phyloP scores from a whole-genome alignment of 2,113 vertebrate species.

The Ciconia stormi region DNA sequence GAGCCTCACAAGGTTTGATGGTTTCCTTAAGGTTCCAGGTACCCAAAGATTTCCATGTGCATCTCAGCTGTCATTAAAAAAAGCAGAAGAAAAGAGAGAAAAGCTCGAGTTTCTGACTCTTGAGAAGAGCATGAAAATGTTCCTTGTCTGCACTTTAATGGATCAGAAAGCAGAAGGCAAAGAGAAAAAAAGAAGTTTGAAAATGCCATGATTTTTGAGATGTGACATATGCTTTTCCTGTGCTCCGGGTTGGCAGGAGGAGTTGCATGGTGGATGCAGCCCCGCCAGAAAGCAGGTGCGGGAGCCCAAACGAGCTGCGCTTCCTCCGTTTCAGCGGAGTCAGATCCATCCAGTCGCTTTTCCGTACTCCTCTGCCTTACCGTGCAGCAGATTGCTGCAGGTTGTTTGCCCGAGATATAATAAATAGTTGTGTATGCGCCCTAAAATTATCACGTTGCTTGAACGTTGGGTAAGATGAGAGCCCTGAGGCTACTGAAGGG shows the following conservation, averaged over 20 bases:
- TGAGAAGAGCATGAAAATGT: constrained; percentile 36
- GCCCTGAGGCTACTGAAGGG: neutral
- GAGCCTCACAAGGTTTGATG: neutral
- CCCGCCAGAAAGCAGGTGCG: constrained; percentile 45
- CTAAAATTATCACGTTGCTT: neutral
- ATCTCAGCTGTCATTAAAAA: neutral
- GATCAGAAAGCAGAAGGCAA: constrained; percentile 65
- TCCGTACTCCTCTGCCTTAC: neutral
- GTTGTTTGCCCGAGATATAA: neutral
- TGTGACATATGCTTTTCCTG: constrained; percentile 61
- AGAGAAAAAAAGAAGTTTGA: constrained; percentile 53
- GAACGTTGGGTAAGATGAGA: neutral
- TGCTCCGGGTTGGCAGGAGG: constrained; percentile 47
- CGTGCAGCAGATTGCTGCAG: neutral
- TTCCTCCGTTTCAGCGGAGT: neutral
- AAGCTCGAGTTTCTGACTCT: constrained; percentile 1
- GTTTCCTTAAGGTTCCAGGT: constrained; percentile 44
- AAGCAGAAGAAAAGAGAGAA: neutral
- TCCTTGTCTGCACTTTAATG: constrained; percentile 35
- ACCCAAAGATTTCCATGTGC: neutral
- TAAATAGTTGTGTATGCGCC: neutral
- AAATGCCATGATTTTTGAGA: constrained; percentile 61
- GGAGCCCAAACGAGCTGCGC: neutral
- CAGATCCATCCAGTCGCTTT: neutral
- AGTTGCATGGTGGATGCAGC: constrained; percentile 31